Percentiles rank a stretch among this genome's conserved stretches.
These are phyloP conservation scores for Rhagologus leucostigma DNA, from an alignment of 2,113 vertebrate species.

Conservation along the genomic window DNA sequence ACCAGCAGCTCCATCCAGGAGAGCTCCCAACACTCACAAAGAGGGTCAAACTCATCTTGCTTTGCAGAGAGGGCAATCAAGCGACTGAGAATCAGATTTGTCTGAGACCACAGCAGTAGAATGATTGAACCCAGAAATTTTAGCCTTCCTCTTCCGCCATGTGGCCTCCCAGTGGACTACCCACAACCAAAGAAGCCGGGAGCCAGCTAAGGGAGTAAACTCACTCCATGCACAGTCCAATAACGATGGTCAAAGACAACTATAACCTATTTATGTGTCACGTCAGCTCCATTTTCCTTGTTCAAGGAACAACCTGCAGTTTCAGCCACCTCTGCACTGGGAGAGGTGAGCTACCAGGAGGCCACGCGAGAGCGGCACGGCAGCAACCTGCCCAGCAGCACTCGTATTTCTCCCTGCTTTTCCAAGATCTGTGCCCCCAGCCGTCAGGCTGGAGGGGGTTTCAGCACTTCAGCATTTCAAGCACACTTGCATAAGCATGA, in stretches of 20 bases:
- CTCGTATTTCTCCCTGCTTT: neutral
- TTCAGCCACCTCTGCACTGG: neutral
- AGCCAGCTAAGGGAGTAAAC: fast-evolving
- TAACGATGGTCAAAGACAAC: neutral
- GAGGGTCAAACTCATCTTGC: neutral
- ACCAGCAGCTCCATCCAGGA: neutral
- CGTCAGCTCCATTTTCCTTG: neutral
- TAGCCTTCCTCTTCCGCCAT: neutral
- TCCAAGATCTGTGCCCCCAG: neutral
- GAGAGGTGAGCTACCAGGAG: neutral
- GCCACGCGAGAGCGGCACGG: fast-evolving
- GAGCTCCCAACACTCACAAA: neutral
- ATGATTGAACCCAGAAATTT: neutral
- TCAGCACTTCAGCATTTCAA: neutral
- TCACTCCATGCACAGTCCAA: fast-evolving
- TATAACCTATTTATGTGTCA: neutral
- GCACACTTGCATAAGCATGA: neutral
- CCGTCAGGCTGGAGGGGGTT: neutral
- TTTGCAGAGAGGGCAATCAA: neutral
- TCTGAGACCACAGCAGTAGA: neutral
- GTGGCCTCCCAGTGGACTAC: fast-evolving
- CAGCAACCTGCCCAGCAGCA: neutral
- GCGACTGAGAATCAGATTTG: neutral
- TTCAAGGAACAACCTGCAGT: neutral
- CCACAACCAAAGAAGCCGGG: fast-evolving